These are phyloP conservation scores for Probosciger aterrimus DNA, from an alignment of 2,113 vertebrate species.

Conservation along the genomic window DNA sequence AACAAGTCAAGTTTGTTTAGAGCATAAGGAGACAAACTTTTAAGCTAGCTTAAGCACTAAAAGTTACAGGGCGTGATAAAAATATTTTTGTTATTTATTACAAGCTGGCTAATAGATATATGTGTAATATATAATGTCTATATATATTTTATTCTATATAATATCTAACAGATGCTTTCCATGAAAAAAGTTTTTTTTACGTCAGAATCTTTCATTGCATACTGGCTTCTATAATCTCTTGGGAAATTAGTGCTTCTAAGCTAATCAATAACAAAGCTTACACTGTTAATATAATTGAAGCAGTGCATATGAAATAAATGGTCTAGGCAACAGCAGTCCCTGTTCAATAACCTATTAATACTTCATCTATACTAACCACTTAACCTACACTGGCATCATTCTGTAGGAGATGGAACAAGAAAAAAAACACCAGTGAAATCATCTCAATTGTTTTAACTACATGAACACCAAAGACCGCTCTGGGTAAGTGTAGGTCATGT, in stretches of 20 bases:
- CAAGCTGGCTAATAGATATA: background rate
- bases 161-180: background rate
- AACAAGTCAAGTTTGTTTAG: background rate
- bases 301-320: background rate
- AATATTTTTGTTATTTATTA: background rate
- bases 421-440: background rate
- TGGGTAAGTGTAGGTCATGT: background rate
- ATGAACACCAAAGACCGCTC: background rate
- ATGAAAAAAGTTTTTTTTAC: background rate
- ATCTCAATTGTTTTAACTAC: background rate
- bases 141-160: background rate
- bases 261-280: background rate
- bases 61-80: background rate
- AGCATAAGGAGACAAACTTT: background rate
- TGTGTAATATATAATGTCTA: background rate
- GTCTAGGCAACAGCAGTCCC: background rate
- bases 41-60: background rate
- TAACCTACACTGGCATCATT: background rate
- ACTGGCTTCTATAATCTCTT: background rate
- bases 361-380: background rate
- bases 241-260: background rate
- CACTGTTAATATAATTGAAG: background rate
- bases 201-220: background rate
- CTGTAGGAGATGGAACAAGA: background rate
- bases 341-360: background rate